These are phyloP conservation scores for Megalops atlanticus DNA, from an alignment of 2,113 vertebrate species.

Conservation along the genomic window DNA sequence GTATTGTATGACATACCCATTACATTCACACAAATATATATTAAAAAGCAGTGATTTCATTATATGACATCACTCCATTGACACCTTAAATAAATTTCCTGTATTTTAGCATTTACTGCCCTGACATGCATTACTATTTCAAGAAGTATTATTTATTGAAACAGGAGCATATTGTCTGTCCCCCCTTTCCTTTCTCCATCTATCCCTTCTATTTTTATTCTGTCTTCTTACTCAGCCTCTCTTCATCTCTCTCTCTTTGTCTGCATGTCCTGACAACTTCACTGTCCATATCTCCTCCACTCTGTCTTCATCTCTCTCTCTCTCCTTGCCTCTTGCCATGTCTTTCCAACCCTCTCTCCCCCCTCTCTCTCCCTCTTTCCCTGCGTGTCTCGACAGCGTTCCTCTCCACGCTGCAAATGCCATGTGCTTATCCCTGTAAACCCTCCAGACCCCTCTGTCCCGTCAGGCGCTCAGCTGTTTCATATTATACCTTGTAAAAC, in stretches of 20 bases:
- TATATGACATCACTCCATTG: too few relatives aligned
- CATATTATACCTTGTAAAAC: constrained; percentile 67
- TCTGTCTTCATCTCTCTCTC: constrained; percentile 24
- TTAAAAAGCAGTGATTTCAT: too few relatives aligned
- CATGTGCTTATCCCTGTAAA: constrained; percentile 60
- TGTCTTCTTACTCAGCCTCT: background rate
- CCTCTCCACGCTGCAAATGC: constrained; percentile 43
- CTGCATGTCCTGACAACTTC: background rate
- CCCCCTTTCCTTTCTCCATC: constrained; percentile 26
- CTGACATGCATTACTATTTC: too few relatives aligned
- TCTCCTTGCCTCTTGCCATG: background rate
- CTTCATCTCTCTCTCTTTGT: background rate
- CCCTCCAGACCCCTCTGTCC: background rate
- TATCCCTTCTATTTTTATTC: constrained; percentile 1
- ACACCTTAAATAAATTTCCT: too few relatives aligned
- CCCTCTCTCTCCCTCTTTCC: constrained; percentile 41
- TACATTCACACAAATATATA: too few relatives aligned
- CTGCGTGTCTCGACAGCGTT: constrained; percentile 58
- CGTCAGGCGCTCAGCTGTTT: constrained; percentile 68
- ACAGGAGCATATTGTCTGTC: background rate
- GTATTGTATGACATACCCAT: too few relatives aligned
- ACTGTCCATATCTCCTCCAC: background rate
- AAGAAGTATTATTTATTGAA: background rate
- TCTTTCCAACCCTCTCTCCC: constrained; percentile 24
- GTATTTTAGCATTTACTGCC: too few relatives aligned